Conservation (phyloP, 2,888 invertebrate genomes). For the Stenodema calcarata region DNA sequence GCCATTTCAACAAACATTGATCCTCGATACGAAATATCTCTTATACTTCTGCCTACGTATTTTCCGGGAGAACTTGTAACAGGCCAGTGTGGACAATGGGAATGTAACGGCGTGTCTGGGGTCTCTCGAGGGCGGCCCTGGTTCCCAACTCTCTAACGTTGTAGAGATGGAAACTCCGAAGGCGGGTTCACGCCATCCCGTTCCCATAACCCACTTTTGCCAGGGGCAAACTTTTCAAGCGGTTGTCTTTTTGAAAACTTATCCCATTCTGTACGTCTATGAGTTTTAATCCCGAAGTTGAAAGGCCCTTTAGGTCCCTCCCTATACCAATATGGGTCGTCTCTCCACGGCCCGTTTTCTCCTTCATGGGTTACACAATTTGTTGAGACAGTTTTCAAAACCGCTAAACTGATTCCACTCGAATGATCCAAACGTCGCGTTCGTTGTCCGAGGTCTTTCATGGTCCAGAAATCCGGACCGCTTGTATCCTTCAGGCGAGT, state of each 20-base stretch:
- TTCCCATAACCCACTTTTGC: background rate
- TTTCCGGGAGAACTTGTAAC: background rate
- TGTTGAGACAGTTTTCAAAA: background rate
- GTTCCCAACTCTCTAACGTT: background rate
- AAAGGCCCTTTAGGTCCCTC: background rate
- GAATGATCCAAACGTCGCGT: background rate
- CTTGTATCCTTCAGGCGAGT: background rate
- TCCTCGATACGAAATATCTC: background rate
- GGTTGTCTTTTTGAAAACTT: constrained; percentile 18
- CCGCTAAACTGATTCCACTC: background rate
- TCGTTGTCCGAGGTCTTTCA: background rate
- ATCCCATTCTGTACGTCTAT: constrained; percentile 30
- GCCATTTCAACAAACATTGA: background rate
- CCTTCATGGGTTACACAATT: background rate
- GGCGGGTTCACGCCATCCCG: background rate
- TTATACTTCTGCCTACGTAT: background rate
- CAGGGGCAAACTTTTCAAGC: background rate
- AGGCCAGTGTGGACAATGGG: background rate
- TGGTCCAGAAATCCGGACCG: background rate
- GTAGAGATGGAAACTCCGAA: background rate
- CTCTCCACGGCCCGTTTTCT: background rate
- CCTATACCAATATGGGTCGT: constrained; percentile 2
- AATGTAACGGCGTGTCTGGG: background rate
- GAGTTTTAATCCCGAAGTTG: constrained; percentile 5
- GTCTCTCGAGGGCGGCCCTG: background rate